Conservation (phyloP, 2,888 invertebrate genomes). For the Drosophila buzzatii region DNA sequence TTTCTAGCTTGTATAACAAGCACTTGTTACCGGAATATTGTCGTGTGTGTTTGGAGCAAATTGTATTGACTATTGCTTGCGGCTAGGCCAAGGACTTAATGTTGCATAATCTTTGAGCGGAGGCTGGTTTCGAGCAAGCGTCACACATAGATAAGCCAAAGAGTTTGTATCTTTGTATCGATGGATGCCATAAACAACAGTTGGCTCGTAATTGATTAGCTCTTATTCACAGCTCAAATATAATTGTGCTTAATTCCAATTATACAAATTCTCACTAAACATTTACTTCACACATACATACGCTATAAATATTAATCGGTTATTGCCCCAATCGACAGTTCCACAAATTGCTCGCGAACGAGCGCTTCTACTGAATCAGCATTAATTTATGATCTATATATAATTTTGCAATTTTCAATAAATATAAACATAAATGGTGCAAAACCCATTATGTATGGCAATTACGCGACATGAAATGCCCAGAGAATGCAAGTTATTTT, state of each 20-base stretch:
- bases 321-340: conserved; percentile 5
- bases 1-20: conserved; percentile 5
- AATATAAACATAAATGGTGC: neutral
- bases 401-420: conserved; percentile 4
- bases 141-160: conserved; percentile 8
- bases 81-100: conserved; percentile 39
- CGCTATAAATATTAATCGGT: conserved; percentile 8
- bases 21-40: conserved; percentile 58
- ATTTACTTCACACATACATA: neutral
- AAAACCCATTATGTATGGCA: conserved; percentile 16
- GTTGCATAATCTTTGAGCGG: conserved; percentile 40
- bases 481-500: conserved; percentile 34
- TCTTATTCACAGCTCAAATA: neutral
- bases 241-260: neutral
- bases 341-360: neutral
- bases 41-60: conserved; percentile 36
- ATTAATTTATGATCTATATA: neutral
- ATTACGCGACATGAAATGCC: conserved; percentile 37
- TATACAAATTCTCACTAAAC: neutral
- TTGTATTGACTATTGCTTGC: conserved; percentile 13
- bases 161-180: neutral
- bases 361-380: neutral
- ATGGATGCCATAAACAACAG: neutral
- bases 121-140: conserved; percentile 9
- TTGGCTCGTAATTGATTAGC: neutral